Conservation (phyloP, 2,888 invertebrate genomes). For the Microplitis deprimator region DNA sequence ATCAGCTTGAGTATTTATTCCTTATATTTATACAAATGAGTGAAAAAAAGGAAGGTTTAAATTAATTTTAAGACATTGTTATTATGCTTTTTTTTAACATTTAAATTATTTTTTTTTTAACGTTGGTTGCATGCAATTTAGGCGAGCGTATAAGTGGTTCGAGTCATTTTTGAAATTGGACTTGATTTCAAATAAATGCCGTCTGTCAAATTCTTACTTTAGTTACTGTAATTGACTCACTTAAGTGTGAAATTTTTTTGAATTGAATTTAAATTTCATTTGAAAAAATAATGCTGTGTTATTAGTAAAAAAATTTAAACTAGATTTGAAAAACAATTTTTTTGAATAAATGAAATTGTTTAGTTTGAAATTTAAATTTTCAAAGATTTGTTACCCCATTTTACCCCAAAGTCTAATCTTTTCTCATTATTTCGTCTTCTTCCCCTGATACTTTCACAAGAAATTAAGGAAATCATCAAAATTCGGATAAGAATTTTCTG, state of each 20-base stretch:
- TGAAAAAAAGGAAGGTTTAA: constrained; percentile 18
- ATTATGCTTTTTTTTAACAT: constrained; percentile 14
- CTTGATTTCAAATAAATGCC: neutral
- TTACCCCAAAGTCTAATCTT: neutral
- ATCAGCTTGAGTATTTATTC: constrained; percentile 23
- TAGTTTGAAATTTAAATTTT: neutral
- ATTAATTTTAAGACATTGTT: constrained; percentile 26
- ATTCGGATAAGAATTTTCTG: no score
- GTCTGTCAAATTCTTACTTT: neutral
- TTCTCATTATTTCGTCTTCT: neutral
- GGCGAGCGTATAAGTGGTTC: neutral
- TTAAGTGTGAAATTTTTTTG: neutral
- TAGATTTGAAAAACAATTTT: no score
- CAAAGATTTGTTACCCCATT: neutral
- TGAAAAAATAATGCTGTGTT: neutral
- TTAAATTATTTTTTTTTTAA: constrained; percentile 1
- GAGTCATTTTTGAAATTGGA: neutral
- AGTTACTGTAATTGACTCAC: neutral
- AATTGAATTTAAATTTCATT: neutral
- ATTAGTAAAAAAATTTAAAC: no score
- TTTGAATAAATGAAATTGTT: neutral
- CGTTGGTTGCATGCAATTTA: neutral
- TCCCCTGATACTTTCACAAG: neutral
- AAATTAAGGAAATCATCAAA: neutral
- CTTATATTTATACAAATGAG: constrained; percentile 32